Base-by-base conservation (phyloP, 2,888 invertebrate species). In the Volucella inflata region DNA sequence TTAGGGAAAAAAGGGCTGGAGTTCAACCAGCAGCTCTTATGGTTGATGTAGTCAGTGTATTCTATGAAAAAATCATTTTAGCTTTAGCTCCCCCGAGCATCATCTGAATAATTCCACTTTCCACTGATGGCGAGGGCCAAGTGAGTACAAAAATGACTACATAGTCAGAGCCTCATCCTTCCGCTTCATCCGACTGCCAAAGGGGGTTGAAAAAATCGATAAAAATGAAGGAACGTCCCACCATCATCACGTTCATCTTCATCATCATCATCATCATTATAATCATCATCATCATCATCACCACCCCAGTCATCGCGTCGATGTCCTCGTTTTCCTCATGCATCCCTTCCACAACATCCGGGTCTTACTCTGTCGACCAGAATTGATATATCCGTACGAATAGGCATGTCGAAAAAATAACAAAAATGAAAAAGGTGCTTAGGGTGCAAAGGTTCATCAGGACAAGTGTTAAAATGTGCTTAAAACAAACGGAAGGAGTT, bases 201-300 rank as follows among this genome's bases (percentile, higher is more conserved):
- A 44, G 44, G 44, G 76, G 77, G 72, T 59, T 76, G 75, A 68
- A 72, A 81, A 85, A 85, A 85, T 85, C 81, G 81, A 85, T 85
- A 72, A 85, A 81, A 81, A 85, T 57, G 85, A 81, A 85, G 68
- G 67, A 85, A 72, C 85, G 72, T 85, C 81, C 81, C 81, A 85
- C 81, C 85, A 85, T 81, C 76, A 48, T 83, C 72, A 42, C 50
- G 62, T 40, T 65, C 57, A 38, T 40, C 21, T 21, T 72, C 30
- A 51, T 60, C 11, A 8, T 36, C 17, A 17, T 80, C 71, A 71
- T 79, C 79, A 65, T 79, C 50, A 11, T 68, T 60, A 16, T 21
- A 59, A 36, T 55, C 46, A 40, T 16, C 38, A 30, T 78, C 55
- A 48, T 68, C 17, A 4, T 38, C 65, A 46, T 14, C 40, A 48